Conservation (phyloP, 2,113 vertebrate genomes). For the Mirounga angustirostris region DNA sequence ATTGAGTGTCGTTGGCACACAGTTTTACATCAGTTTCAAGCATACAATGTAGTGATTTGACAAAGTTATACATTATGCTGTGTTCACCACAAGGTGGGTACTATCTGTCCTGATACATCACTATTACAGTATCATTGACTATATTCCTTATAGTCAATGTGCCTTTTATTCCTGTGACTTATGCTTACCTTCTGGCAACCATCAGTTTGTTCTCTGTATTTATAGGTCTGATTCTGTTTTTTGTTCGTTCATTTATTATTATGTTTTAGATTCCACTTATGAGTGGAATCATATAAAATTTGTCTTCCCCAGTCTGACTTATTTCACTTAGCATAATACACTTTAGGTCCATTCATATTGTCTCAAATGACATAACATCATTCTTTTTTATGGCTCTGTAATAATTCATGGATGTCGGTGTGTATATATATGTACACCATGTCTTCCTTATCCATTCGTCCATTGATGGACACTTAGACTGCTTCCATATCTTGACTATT, state of each 20-base stretch:
- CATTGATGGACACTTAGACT: neutral
- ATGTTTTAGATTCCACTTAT: neutral
- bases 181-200: neutral
- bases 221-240: neutral
- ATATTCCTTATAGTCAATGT: neutral
- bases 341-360: neutral
- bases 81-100: neutral
- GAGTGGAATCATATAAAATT: neutral
- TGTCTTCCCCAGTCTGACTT: neutral
- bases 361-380: neutral
- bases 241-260: neutral
- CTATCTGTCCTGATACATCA: neutral
- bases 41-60: neutral
- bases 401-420: neutral
- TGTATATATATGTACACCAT: neutral
- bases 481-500: neutral
- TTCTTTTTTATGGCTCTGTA: neutral
- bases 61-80: neutral
- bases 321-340: neutral
- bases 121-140: neutral
- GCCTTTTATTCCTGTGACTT: neutral
- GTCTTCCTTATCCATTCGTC: neutral
- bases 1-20: neutral
- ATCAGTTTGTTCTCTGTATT: neutral
- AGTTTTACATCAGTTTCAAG: neutral